Percentiles rank a stretch among this genome's conserved stretches.
Evolutionary conservation across 2,113 vertebrate genomes (phyloP).

Genomic region (Cottus gobio): DNA sequence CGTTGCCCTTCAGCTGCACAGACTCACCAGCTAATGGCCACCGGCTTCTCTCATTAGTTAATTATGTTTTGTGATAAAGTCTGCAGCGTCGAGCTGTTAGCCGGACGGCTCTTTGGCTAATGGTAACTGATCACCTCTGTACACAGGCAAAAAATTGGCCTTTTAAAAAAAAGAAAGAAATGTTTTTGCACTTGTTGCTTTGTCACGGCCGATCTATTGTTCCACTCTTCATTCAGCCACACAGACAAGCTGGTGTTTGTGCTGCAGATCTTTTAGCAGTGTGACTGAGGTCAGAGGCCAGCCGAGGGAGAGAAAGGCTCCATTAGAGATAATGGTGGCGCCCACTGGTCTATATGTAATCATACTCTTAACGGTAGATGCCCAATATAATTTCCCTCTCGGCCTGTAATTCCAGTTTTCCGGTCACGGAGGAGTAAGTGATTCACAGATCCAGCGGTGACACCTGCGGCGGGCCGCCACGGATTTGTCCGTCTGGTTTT

Average conservation of each 20-base stretch:
- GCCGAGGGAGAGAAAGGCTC: neutral
- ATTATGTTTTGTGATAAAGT: slow-evolving; percentile 69
- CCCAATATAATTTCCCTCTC: slow-evolving; percentile 15
- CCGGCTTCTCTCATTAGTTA: slow-evolving; percentile 70
- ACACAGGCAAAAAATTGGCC: slow-evolving; percentile 20
- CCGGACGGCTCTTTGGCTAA: slow-evolving; percentile 55
- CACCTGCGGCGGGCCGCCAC: slow-evolving; percentile 29
- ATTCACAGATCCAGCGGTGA: slow-evolving; percentile 31
- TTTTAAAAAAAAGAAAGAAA: neutral
- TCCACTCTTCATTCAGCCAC: slow-evolving; percentile 38
- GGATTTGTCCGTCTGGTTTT: slow-evolving; percentile 24
- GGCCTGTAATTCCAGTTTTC: slow-evolving; percentile 30
- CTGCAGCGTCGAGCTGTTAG: slow-evolving; percentile 46
- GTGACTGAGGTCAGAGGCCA: slow-evolving; percentile 26
- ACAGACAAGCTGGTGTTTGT: slow-evolving; percentile 21
- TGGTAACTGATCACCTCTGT: slow-evolving; percentile 51
- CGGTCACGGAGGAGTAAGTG: slow-evolving; percentile 19
- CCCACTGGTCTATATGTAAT: slow-evolving; percentile 44
- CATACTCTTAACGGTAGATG: neutral
- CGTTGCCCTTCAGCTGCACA: slow-evolving; percentile 54
- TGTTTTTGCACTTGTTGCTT: slow-evolving; percentile 31
- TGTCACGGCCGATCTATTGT: slow-evolving; percentile 7
- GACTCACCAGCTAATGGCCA: slow-evolving; percentile 58
- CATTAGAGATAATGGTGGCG: slow-evolving; percentile 34
- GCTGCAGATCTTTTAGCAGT: slow-evolving; percentile 12